Evolutionary conservation across 2,113 vertebrate genomes (phyloP), one percentile per base, ranked within the genome.

Genomic region (Oncorhynchus tshawytscha): DNA sequence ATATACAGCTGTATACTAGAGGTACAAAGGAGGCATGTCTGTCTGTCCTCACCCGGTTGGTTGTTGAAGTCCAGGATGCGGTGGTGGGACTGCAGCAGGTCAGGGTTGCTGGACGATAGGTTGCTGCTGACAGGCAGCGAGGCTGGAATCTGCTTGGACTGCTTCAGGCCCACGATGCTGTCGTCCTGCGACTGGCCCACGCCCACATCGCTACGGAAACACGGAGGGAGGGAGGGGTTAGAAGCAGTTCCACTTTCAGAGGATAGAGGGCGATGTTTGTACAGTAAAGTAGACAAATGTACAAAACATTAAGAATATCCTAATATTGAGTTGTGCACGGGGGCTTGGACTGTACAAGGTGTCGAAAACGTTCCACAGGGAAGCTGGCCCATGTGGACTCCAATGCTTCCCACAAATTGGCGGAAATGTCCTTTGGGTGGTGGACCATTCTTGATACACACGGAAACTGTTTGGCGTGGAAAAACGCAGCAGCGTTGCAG

Each of bases 151-250:
- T 99, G 96, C 85, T 98, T 98, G 0, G 94, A 96, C 90, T 99
- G 97, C 90, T 97, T 95, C 88, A 99, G 91, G 1, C 98, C 98
- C 29, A 99, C 96, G 51, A 99, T 99, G 89, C 96, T 99, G 94
- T 99, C 98, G 76, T 99, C 98, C 82, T 99, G 98, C 82, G 97
- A 99, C 84, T 99, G 98, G 71, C 98, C 98, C 79, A 99, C 97
- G 80, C 95, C 97, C 80, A 98, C 96, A 49, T 99, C 98, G 84
- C 97, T 99, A 91, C 84, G 85, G 84, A 87, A 85, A 87, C 74
- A 81, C 80, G 82, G 22, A 16, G 51, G 69, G 59, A 66, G 48
- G 16, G 71, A 1, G n/a, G 45, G 57, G 39, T 70, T 48, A 24
- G 12, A 68, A 5, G 78, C 80, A 86, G 79, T 90, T 82, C 82